These are phyloP conservation scores for Otis tarda DNA, from an alignment of 2,113 vertebrate genomes.

Conservation along the genomic window DNA sequence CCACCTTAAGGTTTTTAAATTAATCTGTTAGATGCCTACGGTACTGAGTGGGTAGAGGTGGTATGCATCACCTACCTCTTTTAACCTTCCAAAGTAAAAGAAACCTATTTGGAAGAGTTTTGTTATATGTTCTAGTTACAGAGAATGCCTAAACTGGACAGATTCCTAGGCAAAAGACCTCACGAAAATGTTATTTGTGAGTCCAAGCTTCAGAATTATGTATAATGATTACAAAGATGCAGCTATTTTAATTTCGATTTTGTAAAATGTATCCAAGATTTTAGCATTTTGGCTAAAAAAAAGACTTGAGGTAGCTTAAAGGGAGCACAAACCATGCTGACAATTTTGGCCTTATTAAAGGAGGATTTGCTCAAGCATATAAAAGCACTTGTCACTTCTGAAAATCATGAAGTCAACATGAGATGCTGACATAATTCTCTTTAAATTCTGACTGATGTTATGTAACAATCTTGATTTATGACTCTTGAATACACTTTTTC, in stretches of 20 bases:
- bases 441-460: background rate
- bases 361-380: background rate
- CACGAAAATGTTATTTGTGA: background rate
- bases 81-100: background rate
- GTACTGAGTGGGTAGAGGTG: background rate
- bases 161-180: background rate
- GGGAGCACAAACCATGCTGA: background rate
- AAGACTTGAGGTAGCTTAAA: background rate
- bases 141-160: background rate
- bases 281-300: background rate
- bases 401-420: background rate
- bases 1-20: background rate
- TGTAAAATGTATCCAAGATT: background rate
- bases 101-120: background rate
- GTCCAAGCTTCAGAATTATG: background rate
- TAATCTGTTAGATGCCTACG: background rate
- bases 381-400: background rate
- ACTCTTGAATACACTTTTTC: background rate
- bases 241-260: background rate
- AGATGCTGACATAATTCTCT: background rate
- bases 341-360: background rate
- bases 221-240: background rate
- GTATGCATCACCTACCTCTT: background rate
- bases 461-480: background rate
- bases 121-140: background rate